Conservation (phyloP, 2,797 vertebrate species). For the Moxostoma hubbsi region DNA sequence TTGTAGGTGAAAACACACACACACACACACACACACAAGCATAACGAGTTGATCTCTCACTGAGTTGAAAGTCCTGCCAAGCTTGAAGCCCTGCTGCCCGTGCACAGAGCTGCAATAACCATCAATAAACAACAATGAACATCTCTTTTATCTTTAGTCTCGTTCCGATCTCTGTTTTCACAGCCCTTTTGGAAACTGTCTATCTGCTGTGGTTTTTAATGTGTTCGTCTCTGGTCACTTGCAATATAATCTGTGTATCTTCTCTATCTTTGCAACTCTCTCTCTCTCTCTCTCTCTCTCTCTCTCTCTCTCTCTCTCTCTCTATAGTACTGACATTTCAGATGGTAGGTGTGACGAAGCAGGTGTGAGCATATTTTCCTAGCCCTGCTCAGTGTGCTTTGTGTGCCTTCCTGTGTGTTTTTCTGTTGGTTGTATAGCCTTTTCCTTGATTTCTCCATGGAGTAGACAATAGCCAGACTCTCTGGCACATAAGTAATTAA, state of each 20-base stretch:
- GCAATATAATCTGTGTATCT: neutral
- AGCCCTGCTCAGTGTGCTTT: conserved; percentile 33
- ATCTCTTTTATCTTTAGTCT: conserved; percentile 39
- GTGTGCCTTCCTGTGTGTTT: conserved; percentile 28
- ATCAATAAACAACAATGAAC: conserved; percentile 27
- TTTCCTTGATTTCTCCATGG: conserved; percentile 57
- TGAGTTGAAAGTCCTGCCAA: conserved; percentile 53
- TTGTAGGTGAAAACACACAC: conserved; percentile 15
- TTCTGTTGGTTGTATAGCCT: conserved; percentile 29
- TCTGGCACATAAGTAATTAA: conserved; percentile 66
- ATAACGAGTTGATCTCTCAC: conserved; percentile 31
- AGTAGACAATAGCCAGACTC: conserved; percentile 49
- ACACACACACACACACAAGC: conserved; percentile 1
- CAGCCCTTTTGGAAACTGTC: neutral
- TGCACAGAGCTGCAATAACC: conserved; percentile 30
- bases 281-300: conserved; percentile 13
- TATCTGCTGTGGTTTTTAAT: neutral
- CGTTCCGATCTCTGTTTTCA: conserved; percentile 38
- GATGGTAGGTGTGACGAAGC: conserved; percentile 59
- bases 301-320: conserved; percentile 6
- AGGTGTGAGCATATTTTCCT: conserved; percentile 71
- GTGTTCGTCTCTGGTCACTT: neutral
- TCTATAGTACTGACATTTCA: conserved; percentile 45
- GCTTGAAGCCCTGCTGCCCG: conserved; percentile 33
- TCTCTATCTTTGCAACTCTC: neutral